Evolutionary conservation across 2,113 vertebrate genomes (phyloP), one percentile per base, ranked within the genome.

Genomic region (Entelurus aequoreus): DNA sequence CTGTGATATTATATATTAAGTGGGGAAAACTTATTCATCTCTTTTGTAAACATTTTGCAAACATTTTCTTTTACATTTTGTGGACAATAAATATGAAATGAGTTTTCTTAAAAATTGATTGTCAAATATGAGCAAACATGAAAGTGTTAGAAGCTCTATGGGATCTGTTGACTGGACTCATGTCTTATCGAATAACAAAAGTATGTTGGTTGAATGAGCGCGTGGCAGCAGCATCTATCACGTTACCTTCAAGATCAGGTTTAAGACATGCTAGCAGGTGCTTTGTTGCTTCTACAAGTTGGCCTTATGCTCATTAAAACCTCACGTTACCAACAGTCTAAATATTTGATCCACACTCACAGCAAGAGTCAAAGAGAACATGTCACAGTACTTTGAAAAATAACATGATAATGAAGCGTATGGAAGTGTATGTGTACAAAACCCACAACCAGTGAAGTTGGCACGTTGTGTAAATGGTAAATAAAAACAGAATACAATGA

Each of bases 291-390:
- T n/a, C 9, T 28, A 19, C 21, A 6, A 3, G 52, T 46, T 9
- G 37, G 37, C 37, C 54, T 16, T 36, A 37, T 56, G 37, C 15
- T 38, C 3, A 37, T 36, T 13, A 12, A 4, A 1, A 21, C 1
- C 73, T 90, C 81, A 64, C 38, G 16, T 90, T 88, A 79, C 87
- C 5, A 19, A 50, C 47, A 48, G 52, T 55, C 16, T 91, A 54
- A 91, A 91, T 90, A 85, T 89, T 91, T 91, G 5, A 91, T 86
- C n/a, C 71, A 74, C n/a, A 8, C 1, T 73, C 67, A 80, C 66
- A 77, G 75, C 81, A 82, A 60, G 69, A 80, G 81, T 84, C 74
- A 78, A 66, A 67, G 49, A 68, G 42, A 11, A 46, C 42, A 12
- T 46, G 42, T 46, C 12, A 4, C 42, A 9, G 8, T 42, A 9